Evolutionary conservation across 2,113 vertebrate genomes (phyloP).

Genomic region (Heterotilapia buettikoferi): DNA sequence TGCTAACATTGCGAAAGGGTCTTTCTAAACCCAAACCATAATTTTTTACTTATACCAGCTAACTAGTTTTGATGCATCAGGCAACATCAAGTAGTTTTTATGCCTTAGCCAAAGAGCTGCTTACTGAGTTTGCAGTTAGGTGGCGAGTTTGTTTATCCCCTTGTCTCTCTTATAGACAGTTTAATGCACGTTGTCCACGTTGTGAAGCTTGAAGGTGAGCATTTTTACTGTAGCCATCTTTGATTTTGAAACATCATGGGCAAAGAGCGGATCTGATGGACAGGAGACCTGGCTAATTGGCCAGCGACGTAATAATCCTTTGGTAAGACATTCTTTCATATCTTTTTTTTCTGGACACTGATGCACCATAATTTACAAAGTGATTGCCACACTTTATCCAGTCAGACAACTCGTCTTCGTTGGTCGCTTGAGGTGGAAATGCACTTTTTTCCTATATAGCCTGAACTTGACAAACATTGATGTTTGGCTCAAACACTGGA

Average conservation of each 20-base stretch:
- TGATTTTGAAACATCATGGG: background rate
- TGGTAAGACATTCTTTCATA: no score
- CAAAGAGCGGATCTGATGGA: no score
- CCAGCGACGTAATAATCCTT: no score
- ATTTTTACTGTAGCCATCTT: background rate
- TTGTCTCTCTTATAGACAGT: background rate
- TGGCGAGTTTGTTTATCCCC: background rate
- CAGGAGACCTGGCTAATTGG: no score
- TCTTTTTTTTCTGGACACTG: no score
- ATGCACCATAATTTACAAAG: background rate
- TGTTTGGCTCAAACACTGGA: background rate
- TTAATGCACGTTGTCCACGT: background rate
- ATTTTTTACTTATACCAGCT: background rate
- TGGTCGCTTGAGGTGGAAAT: background rate
- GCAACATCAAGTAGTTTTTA: background rate
- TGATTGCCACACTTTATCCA: background rate
- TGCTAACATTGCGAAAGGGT: background rate
- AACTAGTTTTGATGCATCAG: background rate
- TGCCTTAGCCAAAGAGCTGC: background rate
- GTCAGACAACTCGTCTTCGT: background rate
- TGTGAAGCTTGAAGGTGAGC: background rate
- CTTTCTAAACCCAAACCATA: background rate
- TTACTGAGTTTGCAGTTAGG: background rate
- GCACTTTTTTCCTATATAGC: background rate
- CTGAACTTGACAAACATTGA: conserved; percentile 1